Evolutionary conservation across 2,888 invertebrate species (phyloP).

Genomic region (Dilophus febrilis): DNA sequence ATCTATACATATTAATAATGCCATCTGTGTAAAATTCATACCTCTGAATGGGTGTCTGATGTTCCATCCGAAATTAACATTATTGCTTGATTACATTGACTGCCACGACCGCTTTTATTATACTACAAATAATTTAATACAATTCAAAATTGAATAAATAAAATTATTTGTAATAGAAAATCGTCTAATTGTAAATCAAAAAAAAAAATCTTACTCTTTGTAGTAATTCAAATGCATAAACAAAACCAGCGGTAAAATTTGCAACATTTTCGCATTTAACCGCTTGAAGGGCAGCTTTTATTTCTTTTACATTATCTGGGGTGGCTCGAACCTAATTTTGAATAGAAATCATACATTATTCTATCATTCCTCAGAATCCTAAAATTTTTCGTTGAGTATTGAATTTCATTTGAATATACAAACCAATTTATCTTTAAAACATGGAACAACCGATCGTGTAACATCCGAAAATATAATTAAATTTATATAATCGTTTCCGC

Average conservation of each 20-base stretch:
- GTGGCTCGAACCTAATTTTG: constrained; percentile 46
- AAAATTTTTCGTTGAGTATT: too few species aligned
- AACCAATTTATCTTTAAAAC: constrained; percentile 78
- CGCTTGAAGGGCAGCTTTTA: constrained; percentile 58
- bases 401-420: too few species aligned
- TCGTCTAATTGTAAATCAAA: neutral
- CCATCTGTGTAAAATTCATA: constrained; percentile 19
- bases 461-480: constrained; percentile 77
- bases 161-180: too few species aligned
- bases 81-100: constrained; percentile 95
- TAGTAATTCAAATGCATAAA: constrained; percentile 79
- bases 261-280: constrained; percentile 65
- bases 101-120: constrained; percentile 67
- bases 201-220: constrained; percentile 45
- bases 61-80: constrained; percentile 94
- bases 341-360: constrained; percentile 5
- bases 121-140: constrained; percentile 45
- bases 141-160: neutral
- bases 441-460: constrained; percentile 69
- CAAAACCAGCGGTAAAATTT: constrained; percentile 84
- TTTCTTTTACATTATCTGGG: constrained; percentile 62
- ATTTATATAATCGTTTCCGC: constrained; percentile 94
- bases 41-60: constrained; percentile 45
- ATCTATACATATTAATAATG: neutral
- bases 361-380: neutral